Conservation (phyloP, 2,888 invertebrate species). For the Gibbula magus region DNA sequence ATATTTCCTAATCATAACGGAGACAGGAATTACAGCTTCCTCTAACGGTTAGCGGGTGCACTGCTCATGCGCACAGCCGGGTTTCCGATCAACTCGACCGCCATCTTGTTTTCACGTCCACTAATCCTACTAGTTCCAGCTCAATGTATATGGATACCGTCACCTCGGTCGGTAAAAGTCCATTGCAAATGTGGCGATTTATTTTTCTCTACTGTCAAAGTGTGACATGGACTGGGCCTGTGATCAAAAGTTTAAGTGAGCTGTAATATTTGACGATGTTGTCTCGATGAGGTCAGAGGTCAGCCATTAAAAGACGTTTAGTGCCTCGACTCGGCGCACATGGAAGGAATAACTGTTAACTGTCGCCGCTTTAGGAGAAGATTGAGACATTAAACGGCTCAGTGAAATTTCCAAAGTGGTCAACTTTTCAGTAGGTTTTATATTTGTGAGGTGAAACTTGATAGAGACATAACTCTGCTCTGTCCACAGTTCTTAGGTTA, state of each 20-base stretch:
- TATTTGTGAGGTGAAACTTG: too few species aligned
- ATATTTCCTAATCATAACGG: background rate
- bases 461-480: too few species aligned
- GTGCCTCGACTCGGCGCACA: background rate
- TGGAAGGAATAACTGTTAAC: background rate
- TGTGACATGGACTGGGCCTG: background rate
- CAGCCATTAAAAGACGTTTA: background rate
- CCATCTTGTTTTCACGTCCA: background rate
- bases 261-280: background rate
- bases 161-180: background rate
- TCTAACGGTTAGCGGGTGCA: background rate
- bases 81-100: background rate
- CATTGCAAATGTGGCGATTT: constrained; percentile 3
- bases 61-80: constrained; percentile 9
- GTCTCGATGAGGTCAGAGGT: background rate
- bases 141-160: background rate
- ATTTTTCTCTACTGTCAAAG: background rate
- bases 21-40: background rate
- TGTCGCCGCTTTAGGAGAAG: background rate
- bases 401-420: background rate
- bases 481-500: too few species aligned
- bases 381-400: background rate
- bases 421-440: background rate
- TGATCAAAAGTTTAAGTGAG: background rate
- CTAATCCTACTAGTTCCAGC: background rate